A percentile compares a stretch with the other conserved stretches of the same genome.
Conservation (phyloP, 1,140 invertebrate species). For the Papilio machaon region DNA sequence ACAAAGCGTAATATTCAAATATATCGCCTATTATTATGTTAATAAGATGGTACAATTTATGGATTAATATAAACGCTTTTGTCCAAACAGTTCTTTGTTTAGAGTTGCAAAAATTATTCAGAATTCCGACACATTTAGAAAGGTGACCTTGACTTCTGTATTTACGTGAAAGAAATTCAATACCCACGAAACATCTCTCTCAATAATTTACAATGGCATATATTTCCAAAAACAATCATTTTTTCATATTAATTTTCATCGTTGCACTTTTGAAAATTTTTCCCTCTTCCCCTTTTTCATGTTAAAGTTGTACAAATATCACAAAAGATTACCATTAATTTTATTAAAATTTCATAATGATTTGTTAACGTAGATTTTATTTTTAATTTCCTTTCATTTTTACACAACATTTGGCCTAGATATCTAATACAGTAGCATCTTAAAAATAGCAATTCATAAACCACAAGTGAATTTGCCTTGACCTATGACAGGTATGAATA, state of each 20-base stretch:
- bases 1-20: conserved; percentile 11
- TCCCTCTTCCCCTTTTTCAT: neutral
- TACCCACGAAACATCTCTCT: neutral
- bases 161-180: neutral
- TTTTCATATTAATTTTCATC: neutral
- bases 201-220: neutral
- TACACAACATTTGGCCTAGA: neutral
- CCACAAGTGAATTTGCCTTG: neutral
- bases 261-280: neutral
- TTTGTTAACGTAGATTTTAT: too few species aligned
- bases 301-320: neutral
- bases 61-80: conserved; percentile 6
- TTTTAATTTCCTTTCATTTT: too few species aligned
- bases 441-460: neutral
- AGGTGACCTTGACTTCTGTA: neutral
- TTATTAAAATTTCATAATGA: too few species aligned
- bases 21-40: conserved; percentile 23
- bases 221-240: neutral
- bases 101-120: neutral
- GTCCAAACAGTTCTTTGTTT: neutral
- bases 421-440: neutral
- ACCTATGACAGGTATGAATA: neutral
- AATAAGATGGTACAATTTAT: conserved; percentile 1
- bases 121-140: conserved; percentile 1
- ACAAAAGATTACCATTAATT: too few species aligned